Percentiles rank a stretch among this genome's conserved stretches.
phyloP scores from a whole-genome alignment of 2,113 vertebrate species.

The Apistogramma diplotaenia region DNA sequence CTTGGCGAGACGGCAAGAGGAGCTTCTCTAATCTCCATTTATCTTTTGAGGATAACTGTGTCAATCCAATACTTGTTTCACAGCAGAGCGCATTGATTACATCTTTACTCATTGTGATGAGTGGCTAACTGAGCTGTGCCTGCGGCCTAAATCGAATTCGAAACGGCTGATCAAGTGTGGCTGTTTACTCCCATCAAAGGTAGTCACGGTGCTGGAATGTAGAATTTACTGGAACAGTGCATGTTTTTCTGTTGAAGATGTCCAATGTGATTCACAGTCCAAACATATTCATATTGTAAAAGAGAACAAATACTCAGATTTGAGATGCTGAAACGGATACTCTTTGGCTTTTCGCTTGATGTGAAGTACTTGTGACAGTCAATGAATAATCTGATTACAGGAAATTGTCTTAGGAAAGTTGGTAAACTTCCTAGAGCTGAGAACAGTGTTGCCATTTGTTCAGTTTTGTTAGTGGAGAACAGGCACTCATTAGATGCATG shows the following conservation, averaged over 20 bases:
- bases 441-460: not conserved
- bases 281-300: not conserved
- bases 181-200: constrained; percentile 46
- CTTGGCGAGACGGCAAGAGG: constrained; percentile 6
- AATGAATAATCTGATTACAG: not conserved
- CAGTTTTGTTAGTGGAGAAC: not conserved
- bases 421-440: not conserved
- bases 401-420: not conserved
- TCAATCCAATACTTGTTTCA: constrained; percentile 67
- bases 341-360: not conserved
- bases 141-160: constrained; percentile 48
- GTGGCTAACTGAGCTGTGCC: constrained; percentile 78
- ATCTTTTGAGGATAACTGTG: constrained; percentile 63
- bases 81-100: constrained; percentile 65
- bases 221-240: constrained; percentile 26
- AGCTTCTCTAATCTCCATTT: constrained; percentile 59
- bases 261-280: constrained; percentile 9
- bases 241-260: constrained; percentile 13
- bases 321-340: not conserved
- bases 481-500: not conserved
- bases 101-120: constrained; percentile 74
- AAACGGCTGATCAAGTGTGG: constrained; percentile 44
- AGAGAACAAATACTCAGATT: not conserved
- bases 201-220: constrained; percentile 50
- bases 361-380: not conserved